Conservation (phyloP, 2,888 invertebrate species). For the Cristatella mucedo region DNA sequence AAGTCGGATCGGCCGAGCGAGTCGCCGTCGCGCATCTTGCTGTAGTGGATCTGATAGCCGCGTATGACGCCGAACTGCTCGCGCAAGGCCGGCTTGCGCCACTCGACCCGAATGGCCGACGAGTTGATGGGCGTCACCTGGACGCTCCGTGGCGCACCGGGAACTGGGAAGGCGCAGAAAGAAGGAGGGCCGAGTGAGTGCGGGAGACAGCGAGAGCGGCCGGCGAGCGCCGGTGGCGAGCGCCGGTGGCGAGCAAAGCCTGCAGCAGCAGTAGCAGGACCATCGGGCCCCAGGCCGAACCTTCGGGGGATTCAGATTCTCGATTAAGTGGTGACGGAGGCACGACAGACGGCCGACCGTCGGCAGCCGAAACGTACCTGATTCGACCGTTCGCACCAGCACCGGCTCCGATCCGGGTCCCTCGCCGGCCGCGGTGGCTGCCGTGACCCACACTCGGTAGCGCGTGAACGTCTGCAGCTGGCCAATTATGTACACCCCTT, state of each 20-base stretch:
- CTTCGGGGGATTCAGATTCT: too few relatives aligned
- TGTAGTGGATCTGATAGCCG: constrained; percentile 75
- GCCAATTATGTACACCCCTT: constrained; percentile 53
- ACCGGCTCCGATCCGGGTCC: constrained; percentile 79
- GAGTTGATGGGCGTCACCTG: constrained; percentile 76
- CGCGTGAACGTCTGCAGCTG: constrained; percentile 85
- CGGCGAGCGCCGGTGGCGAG: background rate
- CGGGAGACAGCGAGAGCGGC: background rate
- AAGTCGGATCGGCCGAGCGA: too few relatives aligned
- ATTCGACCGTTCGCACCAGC: constrained; percentile 85
- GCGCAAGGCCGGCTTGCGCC: constrained; percentile 79
- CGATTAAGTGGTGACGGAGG: too few relatives aligned
- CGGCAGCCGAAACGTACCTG: constrained; percentile 96
- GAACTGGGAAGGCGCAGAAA: constrained; percentile 50
- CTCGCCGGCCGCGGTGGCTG: constrained; percentile 87
- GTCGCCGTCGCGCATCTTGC: background rate
- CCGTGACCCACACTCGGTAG: constrained; percentile 89
- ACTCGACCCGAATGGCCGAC: constrained; percentile 79
- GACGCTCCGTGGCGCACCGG: constrained; percentile 87
- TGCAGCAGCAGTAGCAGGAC: constrained; percentile 9
- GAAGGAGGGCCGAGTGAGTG: constrained; percentile 1
- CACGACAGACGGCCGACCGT: too few relatives aligned
- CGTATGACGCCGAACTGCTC: constrained; percentile 87
- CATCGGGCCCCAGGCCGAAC: background rate
- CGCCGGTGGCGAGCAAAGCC: constrained; percentile 9